Base-by-base conservation (phyloP, 2,797 vertebrate species). In the Eidolon dupreanum region DNA sequence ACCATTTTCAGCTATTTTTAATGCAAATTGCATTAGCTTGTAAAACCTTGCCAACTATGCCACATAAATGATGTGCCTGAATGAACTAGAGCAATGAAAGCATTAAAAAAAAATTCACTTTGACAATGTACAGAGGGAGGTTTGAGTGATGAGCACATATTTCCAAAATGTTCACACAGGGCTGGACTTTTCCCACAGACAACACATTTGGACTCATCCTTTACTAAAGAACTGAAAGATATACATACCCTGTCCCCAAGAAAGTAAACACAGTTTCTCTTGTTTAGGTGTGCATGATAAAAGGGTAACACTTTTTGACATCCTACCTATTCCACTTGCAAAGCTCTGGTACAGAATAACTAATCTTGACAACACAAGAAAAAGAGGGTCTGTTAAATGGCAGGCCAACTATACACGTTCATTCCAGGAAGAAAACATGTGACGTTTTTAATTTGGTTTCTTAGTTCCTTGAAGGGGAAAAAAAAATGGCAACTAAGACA, bases 1-100 rank as follows among this genome's bases (percentile, higher is more conserved):
- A 99, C 98, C 98, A 99, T 99, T 99, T 99, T 98, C 98, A 98
- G 98, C 98, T 99, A 99, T 99, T 99, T 99, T 99, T 99, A 99
- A 99, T 99, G 98, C 98, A 99, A 99, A 99, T 99, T 99, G 97
- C 98, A 98, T 99, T 99, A 99, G 98, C 98, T 99, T 99, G 98
- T 99, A 99, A 99, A 99, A 98, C 98, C 98, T 99, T 98, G 98
- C 98, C 99, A 99, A 98, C 98, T 99, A 98, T 98, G 98, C 98
- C 98, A 98, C 98, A 98, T 98, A 99, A 99, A 99, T 98, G 98
- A 99, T 99, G 98, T 98, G 98, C 98, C 98, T 98, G 98, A 98
- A 98, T 97, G 98, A 99, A 97, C 98, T 97, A 98, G 97, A 98
- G 98, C 98, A 98, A 98, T 98, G 98, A 98, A 98, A 79, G 82